Conservation (phyloP, 2,888 invertebrate genomes). For the Tenthredo livida region DNA sequence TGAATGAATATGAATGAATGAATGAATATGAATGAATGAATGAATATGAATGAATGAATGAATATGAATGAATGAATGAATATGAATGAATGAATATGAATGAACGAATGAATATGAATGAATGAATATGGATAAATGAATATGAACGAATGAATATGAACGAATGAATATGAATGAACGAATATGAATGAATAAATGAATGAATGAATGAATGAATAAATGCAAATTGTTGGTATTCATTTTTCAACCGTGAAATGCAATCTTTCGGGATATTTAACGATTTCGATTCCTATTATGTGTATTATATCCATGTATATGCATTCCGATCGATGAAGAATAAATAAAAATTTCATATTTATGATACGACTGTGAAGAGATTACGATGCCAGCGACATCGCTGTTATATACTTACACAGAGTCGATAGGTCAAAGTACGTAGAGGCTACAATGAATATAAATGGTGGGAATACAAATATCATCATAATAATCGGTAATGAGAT, state of each 20-base stretch:
- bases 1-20: too few species aligned
- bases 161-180: neutral
- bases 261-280: neutral
- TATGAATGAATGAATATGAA: neutral
- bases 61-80: neutral
- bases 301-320: too few species aligned
- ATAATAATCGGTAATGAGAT: too few species aligned
- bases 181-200: constrained; percentile 1
- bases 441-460: too few species aligned
- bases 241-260: neutral
- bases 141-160: too few species aligned
- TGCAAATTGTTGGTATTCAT: neutral
- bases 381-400: neutral
- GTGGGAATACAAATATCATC: too few species aligned
- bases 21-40: neutral
- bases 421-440: too few species aligned
- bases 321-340: neutral
- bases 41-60: neutral
- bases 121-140: neutral
- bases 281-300: too few species aligned
- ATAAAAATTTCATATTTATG: constrained; percentile 4
- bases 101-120: neutral
- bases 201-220: neutral
- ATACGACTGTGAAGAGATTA: neutral
- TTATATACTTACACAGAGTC: too few species aligned